A percentile compares a stretch with the other conserved stretches of the same genome.
Conservation (phyloP, 2,113 vertebrate species). For the Cyprichromis sp. region DNA sequence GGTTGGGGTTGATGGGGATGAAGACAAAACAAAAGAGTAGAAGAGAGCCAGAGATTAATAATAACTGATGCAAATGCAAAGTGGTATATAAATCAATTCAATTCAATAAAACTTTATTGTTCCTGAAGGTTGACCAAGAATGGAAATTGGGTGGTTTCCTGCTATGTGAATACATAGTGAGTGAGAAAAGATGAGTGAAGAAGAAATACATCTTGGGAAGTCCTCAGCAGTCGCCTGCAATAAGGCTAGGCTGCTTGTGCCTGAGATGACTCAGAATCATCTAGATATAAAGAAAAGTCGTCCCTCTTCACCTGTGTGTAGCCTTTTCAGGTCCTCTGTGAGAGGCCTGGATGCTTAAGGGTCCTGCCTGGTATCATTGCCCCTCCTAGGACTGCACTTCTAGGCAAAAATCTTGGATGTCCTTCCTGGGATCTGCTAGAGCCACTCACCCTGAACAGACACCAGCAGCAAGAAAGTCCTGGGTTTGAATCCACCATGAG, state of each 20-base stretch:
- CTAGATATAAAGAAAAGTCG: not conserved
- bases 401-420: not conserved
- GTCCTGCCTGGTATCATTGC: not conserved
- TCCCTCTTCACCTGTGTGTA: not conserved
- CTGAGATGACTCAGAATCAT: not conserved
- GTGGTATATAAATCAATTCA: not conserved
- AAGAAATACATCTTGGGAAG: not conserved
- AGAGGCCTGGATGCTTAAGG: not conserved
- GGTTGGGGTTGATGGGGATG: not conserved
- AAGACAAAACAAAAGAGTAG: not conserved
- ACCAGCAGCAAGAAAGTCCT: not conserved
- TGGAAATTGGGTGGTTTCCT: not conserved
- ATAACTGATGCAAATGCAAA: not conserved
- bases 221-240: not conserved
- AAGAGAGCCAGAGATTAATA: not conserved
- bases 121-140: not conserved
- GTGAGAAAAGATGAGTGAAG: not conserved
- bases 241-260: not conserved
- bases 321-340: not conserved
- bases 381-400: not conserved
- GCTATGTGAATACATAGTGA: not conserved
- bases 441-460: not conserved
- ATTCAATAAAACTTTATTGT: not conserved
- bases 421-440: not conserved
- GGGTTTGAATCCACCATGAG: not conserved